Conservation (phyloP, 2,888 invertebrate species). For the Steinernema scapterisci region DNA sequence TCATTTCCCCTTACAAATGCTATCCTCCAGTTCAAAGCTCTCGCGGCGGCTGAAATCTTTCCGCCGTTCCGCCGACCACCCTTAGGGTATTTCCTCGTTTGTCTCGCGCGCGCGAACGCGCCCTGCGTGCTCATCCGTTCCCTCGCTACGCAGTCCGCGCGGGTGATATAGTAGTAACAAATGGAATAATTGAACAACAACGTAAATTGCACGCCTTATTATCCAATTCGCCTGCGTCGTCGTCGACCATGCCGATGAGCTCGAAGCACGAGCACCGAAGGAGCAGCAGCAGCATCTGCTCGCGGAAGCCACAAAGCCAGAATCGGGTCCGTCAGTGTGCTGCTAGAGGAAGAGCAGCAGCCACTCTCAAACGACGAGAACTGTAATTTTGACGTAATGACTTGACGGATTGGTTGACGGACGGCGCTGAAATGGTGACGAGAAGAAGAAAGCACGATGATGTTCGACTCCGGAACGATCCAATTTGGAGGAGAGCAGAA, state of each 20-base stretch:
- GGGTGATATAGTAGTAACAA: background rate
- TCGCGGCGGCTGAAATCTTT: constrained; percentile 19
- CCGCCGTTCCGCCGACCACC: background rate
- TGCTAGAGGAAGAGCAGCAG: no score
- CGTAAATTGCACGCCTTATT: constrained; percentile 29
- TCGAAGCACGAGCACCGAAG: background rate
- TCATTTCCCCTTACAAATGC: constrained; percentile 4
- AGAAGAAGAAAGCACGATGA: no score
- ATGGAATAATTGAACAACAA: constrained; percentile 2
- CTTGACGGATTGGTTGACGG: no score
- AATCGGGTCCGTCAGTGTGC: no score
- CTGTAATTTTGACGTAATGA: no score
- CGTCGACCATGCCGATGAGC: background rate
- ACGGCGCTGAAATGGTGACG: no score
- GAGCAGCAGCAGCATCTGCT: no score
- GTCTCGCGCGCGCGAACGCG: background rate
- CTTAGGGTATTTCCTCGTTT: background rate
- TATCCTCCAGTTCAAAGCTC: background rate
- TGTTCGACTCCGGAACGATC: background rate
- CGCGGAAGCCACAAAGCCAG: no score
- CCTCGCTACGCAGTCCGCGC: background rate
- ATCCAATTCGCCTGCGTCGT: background rate
- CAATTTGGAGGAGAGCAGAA: constrained; percentile 1
- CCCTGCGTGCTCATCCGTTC: background rate
- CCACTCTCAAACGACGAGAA: no score